Evolutionary conservation across 2,888 invertebrate species (phyloP).

Genomic region (Idaea dimidiata): DNA sequence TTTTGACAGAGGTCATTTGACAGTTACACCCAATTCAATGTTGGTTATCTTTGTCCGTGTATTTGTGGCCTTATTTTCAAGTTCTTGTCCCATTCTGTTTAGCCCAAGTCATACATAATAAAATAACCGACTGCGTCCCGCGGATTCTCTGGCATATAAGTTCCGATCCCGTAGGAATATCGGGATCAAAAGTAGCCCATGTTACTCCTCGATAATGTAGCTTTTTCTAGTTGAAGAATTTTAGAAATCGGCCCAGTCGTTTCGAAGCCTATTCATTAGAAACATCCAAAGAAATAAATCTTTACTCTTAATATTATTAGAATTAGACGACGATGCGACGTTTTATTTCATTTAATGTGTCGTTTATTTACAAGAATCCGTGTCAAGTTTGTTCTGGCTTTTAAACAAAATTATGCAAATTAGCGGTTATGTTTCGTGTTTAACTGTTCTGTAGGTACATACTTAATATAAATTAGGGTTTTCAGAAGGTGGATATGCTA

Average conservation of each 20-base stretch:
- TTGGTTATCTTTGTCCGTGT: background rate
- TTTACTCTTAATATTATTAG: too few relatives aligned
- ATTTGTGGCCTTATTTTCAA: conserved; percentile 57
- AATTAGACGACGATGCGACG: conserved; percentile 29
- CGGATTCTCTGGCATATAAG: too few relatives aligned
- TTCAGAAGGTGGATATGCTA: background rate
- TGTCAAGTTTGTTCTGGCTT: conserved; percentile 47
- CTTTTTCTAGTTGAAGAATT: too few relatives aligned
- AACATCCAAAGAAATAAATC: too few relatives aligned
- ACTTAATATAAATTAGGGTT: background rate
- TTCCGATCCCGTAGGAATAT: too few relatives aligned
- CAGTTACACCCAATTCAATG: conserved; percentile 51
- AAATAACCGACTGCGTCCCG: too few relatives aligned
- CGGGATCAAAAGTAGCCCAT: too few relatives aligned
- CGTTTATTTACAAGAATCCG: conserved; percentile 71
- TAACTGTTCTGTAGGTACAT: background rate
- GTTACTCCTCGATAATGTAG: too few relatives aligned
- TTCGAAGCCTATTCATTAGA: too few relatives aligned
- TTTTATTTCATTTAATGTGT: conserved; percentile 70
- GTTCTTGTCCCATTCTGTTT: conserved; percentile 60
- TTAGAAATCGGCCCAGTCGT: too few relatives aligned
- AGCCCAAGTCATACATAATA: conserved; percentile 56
- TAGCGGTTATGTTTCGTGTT: background rate
- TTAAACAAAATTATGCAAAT: conserved; percentile 65
- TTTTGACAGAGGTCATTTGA: conserved; percentile 67